Percentiles rank a stretch among this genome's conserved stretches.
phyloP scores from a whole-genome alignment of 2,888 invertebrate genomes.

The Omphaloscelis lunosa region DNA sequence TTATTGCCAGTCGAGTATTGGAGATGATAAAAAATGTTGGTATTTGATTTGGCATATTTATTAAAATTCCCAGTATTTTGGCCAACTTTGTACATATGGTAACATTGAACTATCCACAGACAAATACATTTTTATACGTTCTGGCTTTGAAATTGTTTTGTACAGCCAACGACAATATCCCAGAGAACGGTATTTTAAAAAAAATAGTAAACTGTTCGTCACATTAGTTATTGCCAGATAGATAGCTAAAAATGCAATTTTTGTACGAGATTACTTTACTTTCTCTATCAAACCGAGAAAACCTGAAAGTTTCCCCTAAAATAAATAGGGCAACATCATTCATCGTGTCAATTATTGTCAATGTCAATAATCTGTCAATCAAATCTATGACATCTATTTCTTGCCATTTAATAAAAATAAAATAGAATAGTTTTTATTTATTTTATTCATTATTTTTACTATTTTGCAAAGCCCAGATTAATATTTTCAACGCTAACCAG shows the following conservation, averaged over 20 bases:
- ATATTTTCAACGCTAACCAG: background rate
- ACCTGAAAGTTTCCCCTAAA: no score
- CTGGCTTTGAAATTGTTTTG: conserved; percentile 35
- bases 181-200: background rate
- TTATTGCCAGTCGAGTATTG: background rate
- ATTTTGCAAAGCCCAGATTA: background rate
- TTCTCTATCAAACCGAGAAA: background rate
- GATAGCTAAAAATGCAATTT: background rate
- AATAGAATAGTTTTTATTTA: background rate
- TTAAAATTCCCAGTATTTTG: conserved; percentile 12
- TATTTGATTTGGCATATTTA: background rate
- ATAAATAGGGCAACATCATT: conserved; percentile 18
- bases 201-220: background rate
- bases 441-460: no score
- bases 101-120: conserved; percentile 49
- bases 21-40: background rate
- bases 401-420: no score
- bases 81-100: conserved; percentile 11
- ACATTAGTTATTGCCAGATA: no score
- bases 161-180: conserved; percentile 54
- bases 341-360: background rate
- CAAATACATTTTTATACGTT: background rate
- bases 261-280: background rate
- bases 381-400: background rate
- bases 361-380: background rate